Percentiles rank a stretch among this genome's conserved stretches.
Conservation (phyloP, 2,797 vertebrate species). For the Leptodactylus fallax region DNA sequence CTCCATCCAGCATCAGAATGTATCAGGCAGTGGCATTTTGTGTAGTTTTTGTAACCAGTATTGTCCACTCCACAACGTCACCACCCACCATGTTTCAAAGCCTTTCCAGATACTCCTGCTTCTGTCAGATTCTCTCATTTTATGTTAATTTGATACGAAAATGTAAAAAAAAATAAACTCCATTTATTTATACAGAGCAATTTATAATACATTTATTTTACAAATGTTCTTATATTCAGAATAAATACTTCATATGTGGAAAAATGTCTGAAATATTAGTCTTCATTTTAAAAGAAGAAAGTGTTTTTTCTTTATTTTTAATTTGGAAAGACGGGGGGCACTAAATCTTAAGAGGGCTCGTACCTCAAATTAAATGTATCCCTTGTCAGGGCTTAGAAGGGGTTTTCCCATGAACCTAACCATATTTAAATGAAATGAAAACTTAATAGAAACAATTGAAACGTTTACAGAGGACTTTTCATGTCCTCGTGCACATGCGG, state of each 20-base stretch:
- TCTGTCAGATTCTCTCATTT: conserved; percentile 76
- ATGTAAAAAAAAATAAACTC: conserved; percentile 73
- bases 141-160: conserved; percentile 80
- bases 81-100: conserved; percentile 64
- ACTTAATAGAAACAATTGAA: too few relatives aligned
- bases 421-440: too few relatives aligned
- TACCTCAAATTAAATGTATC: too few relatives aligned
- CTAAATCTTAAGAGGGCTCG: background rate
- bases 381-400: too few relatives aligned
- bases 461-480: too few relatives aligned
- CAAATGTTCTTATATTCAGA: conserved; percentile 85
- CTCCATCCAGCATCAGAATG: conserved; percentile 70
- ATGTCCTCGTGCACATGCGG: too few relatives aligned
- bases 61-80: conserved; percentile 58
- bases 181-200: conserved; percentile 88
- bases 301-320: background rate
- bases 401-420: too few relatives aligned
- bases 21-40: conserved; percentile 67
- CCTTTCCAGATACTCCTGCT: conserved; percentile 72
- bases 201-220: conserved; percentile 83
- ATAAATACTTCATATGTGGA: conserved; percentile 82
- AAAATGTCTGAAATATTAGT: background rate
- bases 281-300: too few relatives aligned
- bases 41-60: conserved; percentile 68
- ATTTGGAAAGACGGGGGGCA: background rate